A percentile compares a stretch with the other conserved stretches of the same genome.
phyloP scores from a whole-genome alignment of 1,140 invertebrate species.

The Drosophila kanapiae region DNA sequence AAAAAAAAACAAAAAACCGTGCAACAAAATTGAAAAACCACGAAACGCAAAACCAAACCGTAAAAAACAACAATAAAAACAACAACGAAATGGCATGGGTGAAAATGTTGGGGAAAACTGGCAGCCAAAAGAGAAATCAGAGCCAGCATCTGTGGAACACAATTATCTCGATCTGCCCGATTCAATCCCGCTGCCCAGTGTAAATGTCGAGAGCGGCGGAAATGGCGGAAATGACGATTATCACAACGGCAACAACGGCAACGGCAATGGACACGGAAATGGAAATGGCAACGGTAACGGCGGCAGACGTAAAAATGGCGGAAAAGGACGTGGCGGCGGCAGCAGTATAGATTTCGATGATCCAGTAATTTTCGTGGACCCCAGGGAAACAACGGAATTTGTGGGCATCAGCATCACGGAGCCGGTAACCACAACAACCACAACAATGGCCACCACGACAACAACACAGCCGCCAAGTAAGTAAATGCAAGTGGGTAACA shows the following conservation, averaged over 20 bases:
- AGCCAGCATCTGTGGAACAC: constrained; percentile 82
- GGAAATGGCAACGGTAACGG: constrained; percentile 85
- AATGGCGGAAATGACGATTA: constrained; percentile 85
- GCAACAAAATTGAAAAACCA: constrained; percentile 66
- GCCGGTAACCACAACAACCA: constrained; percentile 86
- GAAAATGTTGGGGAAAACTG: constrained; percentile 29
- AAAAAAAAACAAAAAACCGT: constrained; percentile 45
- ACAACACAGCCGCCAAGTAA: constrained; percentile 90
- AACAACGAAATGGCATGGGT: constrained; percentile 20
- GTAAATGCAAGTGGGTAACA: constrained; percentile 72
- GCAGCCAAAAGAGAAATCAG: constrained; percentile 82
- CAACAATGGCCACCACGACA: constrained; percentile 87
- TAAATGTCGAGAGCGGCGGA: constrained; percentile 84
- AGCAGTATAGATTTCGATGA: constrained; percentile 84
- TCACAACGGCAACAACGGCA: constrained; percentile 86
- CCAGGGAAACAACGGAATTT: constrained; percentile 86
- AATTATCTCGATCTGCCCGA: constrained; percentile 85
- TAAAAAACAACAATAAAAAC: constrained; percentile 32
- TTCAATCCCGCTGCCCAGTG: constrained; percentile 83
- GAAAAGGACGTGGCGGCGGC: constrained; percentile 85
- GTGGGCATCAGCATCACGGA: constrained; percentile 86
- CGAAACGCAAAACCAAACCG: constrained; percentile 53
- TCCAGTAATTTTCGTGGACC: constrained; percentile 85
- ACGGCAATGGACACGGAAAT: constrained; percentile 86
- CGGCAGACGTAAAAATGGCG: constrained; percentile 73